Base-by-base conservation (phyloP, 2,888 invertebrate genomes). In the Pollenia griseotomentosa region DNA sequence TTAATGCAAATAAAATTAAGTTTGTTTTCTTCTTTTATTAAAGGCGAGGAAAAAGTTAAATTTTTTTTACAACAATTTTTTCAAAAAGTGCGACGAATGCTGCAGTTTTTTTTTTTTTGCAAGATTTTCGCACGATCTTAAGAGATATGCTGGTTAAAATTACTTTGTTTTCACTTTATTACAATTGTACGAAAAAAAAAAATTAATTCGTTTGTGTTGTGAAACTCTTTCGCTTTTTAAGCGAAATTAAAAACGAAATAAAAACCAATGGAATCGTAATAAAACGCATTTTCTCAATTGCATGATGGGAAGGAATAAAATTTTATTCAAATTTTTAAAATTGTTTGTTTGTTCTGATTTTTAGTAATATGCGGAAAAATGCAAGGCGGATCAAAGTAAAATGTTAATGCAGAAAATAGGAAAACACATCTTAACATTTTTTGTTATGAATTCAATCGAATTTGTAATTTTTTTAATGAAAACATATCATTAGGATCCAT, bases 61-160 rank as follows among this genome's bases (percentile, higher is more conserved):
- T 23, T 46, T 16, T 55, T 16, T 63, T 23, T 63, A 23, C 53
- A 19, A 48, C 10, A 57, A 12, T 8, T 55, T 63, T 65, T 48
- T 7, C 33, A 48, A 83, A 80, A 78, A 78, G 78, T 87, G 84
- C 81, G 84, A 87, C 78, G 78, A 84, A 78, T 82, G 53, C 44
- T 74, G 66, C 63, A 66, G 23, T 70, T 65, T 66, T 74, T 55
- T n/a, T n/a, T n/a, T 57, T 10, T 57, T 53, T 71, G 83, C 74
- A 66, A 87, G 77, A 70, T 88, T 87, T 88, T 88, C 88, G 82
- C 88, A 88, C 88, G 88, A 80, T 84, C 77, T 79, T 65, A 78
- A 44, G 33, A 82, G 75, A 77, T 73, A 66, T 40, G 33, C 16
- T 66, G 46, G 66, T 33, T 74, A 65, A 73, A 81, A 71, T 23